A percentile compares a stretch with the other conserved stretches of the same genome.
Conservation (phyloP, 2,797 vertebrate genomes). For the Telmatherina bonti region DNA sequence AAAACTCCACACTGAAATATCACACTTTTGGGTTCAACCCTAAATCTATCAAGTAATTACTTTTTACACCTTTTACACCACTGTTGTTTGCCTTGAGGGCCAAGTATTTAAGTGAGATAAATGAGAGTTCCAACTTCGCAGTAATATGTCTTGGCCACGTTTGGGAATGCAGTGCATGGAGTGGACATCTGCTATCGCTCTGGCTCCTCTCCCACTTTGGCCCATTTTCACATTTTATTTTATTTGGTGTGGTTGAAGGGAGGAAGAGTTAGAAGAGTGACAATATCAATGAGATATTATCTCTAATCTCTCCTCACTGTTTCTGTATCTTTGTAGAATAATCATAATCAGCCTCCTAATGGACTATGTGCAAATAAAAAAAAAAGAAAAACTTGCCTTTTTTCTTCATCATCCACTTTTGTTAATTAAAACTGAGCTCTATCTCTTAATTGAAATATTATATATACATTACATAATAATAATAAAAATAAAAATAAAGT, state of each 20-base stretch:
- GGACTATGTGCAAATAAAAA: too few relatives aligned
- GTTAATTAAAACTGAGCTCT: too few relatives aligned
- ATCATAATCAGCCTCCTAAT: not conserved
- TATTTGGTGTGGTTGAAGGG: not conserved
- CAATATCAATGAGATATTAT: not conserved
- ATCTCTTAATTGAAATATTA: too few relatives aligned
- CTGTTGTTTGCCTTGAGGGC: conserved; percentile 31
- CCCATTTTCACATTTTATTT: conserved; percentile 1
- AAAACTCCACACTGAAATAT: conserved; percentile 19
- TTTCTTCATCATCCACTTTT: too few relatives aligned
- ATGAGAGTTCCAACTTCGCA: conserved; percentile 8
- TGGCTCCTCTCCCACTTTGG: conserved; percentile 5
- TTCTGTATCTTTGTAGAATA: conserved; percentile 14
- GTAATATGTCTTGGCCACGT: conserved; percentile 16
- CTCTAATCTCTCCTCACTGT: not conserved
- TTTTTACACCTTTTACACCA: conserved; percentile 25
- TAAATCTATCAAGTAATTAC: conserved; percentile 8
- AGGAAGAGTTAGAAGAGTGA: not conserved
- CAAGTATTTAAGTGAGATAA: conserved; percentile 14
- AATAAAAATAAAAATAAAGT: too few relatives aligned
- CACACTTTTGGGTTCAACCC: conserved; percentile 18
- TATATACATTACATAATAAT: too few relatives aligned
- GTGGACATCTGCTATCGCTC: not conserved
- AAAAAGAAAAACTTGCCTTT: too few relatives aligned
- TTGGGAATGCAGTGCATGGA: not conserved